Percentiles rank a stretch among this genome's conserved stretches.
phyloP scores from a whole-genome alignment of 2,797 vertebrate species.

The Lepus oiostolus region DNA sequence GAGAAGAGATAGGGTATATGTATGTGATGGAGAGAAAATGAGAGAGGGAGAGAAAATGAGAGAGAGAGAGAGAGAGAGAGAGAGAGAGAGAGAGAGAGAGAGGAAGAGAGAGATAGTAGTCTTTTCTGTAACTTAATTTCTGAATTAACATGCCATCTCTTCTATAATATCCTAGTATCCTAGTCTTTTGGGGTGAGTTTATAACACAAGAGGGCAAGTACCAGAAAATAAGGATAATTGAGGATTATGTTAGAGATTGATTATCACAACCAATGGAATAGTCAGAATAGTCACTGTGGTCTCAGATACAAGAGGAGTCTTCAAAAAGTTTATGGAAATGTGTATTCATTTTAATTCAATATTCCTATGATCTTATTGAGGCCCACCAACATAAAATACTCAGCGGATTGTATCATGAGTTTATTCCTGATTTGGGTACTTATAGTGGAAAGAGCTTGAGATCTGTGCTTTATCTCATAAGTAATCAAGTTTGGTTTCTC shows the following conservation, averaged over 20 bases:
- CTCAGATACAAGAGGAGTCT: neutral
- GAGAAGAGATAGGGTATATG: fast-evolving
- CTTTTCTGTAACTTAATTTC: neutral
- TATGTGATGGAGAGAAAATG: fast-evolving
- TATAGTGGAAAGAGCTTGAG: neutral
- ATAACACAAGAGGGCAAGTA: neutral
- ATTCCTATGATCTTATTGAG: too few relatives aligned
- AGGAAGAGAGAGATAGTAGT: neutral
- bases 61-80: neutral
- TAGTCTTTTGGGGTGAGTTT: neutral
- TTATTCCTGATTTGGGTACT: neutral
- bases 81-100: neutral
- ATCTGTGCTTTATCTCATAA: neutral
- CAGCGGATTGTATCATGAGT: neutral
- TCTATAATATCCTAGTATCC: neutral
- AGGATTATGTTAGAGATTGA: neutral
- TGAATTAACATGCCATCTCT: neutral
- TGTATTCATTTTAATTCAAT: too few relatives aligned
- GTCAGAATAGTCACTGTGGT: neutral
- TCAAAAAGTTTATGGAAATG: too few relatives aligned
- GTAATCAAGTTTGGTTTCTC: neutral
- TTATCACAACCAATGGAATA: neutral
- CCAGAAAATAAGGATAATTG: neutral
- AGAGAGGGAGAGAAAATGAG: neutral
- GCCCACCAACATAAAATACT: too few relatives aligned